phyloP scores from a whole-genome alignment of 2,797 vertebrate genomes.

The Podargus strigoides region DNA sequence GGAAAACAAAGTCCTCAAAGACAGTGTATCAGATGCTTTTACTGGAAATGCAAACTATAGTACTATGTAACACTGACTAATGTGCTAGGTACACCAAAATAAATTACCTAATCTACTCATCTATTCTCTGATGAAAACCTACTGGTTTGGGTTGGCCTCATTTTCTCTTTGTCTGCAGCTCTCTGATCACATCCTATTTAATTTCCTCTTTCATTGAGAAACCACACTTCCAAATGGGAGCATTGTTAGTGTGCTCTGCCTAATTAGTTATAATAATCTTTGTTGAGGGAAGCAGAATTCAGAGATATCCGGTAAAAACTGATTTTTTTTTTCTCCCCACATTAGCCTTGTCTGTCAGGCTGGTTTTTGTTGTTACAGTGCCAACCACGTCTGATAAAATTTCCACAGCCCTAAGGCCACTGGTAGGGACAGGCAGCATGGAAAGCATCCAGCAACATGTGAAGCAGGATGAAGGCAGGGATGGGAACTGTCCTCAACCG shows the following conservation, averaged over 20 bases:
- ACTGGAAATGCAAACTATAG: not conserved
- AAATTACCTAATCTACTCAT: not conserved
- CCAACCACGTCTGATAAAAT: not conserved
- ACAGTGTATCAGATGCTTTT: not conserved
- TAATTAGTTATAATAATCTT: not conserved
- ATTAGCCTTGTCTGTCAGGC: not conserved
- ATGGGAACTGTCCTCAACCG: rapidly evolving
- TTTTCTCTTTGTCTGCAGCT: slow-evolving; percentile 17
- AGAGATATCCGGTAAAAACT: not conserved
- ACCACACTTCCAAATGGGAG: not conserved
- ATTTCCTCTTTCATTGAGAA: slow-evolving; percentile 16
- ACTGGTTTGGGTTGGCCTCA: not conserved
- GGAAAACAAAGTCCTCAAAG: not conserved
- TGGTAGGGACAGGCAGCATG: rapidly evolving
- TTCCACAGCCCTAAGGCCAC: not conserved
- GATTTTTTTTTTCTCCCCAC: not conserved
- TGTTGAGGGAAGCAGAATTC: not conserved
- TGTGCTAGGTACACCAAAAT: not conserved
- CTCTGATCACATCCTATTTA: not conserved
- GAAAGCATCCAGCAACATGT: rapidly evolving
- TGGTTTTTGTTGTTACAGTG: not conserved
- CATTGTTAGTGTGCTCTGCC: not conserved
- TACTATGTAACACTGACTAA: not conserved
- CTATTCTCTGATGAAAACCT: not conserved
- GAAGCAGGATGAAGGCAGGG: not conserved